Evolutionary conservation across 2,113 vertebrate genomes (phyloP), one percentile per base, ranked within the genome.

Genomic region (Anas platyrhynchos): DNA sequence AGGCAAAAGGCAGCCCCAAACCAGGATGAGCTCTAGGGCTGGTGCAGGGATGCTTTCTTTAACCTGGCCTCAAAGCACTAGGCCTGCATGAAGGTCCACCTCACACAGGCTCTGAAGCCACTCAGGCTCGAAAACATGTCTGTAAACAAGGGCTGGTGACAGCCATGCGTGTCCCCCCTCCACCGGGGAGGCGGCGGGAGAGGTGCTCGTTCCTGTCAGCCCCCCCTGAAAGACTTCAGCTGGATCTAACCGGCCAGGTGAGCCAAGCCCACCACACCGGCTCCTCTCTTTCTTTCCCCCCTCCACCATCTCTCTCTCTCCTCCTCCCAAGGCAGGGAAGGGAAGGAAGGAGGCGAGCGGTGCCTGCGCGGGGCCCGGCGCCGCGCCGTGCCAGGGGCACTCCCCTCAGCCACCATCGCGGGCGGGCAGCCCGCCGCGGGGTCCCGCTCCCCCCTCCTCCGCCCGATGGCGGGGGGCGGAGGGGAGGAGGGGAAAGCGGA

Each of bases 381-480:
- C 48, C 69, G 36, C 43, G 43, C 69, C 13, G 44, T 32, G 46
- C 79, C 58, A 36, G 38, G 14, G 81, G 44, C 91, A 38, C 91
- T 89, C 83, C 91, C 68, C 83, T 80, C 73, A 55, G 77, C 84
- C 86, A 86, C 65, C 91, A 76, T 3, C 44, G 85, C 74, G 32
- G 59, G 55, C 44, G 41, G 41, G 52, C 66, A 41, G 71, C 71
- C 88, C 29, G 44, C 74, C 9, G 68, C 68, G 44, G 44, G 29
- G 62, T 92, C 88, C 82, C 31, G 6, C 71, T 93, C 36, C 61
- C 81, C 91, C 91, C 62, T 52, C 66, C 91, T 83, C 52, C 62
- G 61, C 65, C 82, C 50, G 7, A 77, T 59, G 93, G 94, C 92
- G 86, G 48, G 18, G 77, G 65, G 95, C 27, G 78, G 94, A 84